Evolutionary conservation across 2,113 vertebrate genomes (phyloP).

Genomic region (Trogon melanurus): DNA sequence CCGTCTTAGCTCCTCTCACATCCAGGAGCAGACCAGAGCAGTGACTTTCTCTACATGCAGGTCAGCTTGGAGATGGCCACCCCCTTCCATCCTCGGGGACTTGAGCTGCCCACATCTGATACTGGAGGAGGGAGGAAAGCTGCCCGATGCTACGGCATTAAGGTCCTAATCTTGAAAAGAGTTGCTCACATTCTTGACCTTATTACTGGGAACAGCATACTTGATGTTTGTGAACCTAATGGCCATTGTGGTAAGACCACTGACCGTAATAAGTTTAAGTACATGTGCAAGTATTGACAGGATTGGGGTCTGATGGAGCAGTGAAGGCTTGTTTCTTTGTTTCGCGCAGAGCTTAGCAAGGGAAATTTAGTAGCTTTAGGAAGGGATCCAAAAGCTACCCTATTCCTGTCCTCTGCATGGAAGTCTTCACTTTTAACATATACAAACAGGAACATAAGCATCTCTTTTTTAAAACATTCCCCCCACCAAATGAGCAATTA

Average conservation of each 20-base stretch:
- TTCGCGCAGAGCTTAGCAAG: neutral
- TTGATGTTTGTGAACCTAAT: neutral
- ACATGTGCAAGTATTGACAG: neutral
- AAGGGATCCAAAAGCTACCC: neutral
- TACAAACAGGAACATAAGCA: neutral
- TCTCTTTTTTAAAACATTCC: neutral
- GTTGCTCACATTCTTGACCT: neutral
- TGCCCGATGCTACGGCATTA: neutral
- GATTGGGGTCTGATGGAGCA: neutral
- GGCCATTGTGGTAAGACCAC: neutral
- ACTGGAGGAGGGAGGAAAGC: neutral
- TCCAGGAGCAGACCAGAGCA: neutral
- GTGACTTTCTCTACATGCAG: neutral
- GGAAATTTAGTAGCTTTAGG: neutral
- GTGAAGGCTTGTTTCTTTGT: neutral
- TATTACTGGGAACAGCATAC: conserved; percentile 4
- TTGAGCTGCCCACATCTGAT: neutral
- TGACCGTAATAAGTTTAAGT: neutral
- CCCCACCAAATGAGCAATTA: neutral
- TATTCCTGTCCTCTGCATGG: neutral
- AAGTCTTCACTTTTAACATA: neutral
- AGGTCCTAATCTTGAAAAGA: neutral
- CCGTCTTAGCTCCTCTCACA: neutral
- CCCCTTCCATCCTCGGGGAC: neutral
- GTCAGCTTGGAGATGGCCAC: neutral